Percentiles rank a stretch among this genome's conserved stretches.
Evolutionary conservation across 2,888 invertebrate species (phyloP).

Genomic region (Deilephila elpenor): DNA sequence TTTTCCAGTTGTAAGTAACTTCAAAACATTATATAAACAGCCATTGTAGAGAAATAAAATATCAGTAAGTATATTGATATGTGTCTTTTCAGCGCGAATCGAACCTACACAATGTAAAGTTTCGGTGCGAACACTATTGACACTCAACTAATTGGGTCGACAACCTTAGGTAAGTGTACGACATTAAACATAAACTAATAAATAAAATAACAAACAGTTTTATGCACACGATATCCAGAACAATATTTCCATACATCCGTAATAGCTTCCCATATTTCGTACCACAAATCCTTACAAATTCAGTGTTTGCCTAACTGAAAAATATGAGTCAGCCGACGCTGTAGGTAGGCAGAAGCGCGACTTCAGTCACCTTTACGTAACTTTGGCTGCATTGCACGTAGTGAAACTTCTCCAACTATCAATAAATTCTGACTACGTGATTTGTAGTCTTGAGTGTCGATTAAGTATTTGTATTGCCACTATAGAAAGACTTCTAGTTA

Average conservation of each 20-base stretch:
- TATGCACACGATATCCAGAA: neutral
- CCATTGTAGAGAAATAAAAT: no score
- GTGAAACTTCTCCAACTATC: slow-evolving; percentile 25
- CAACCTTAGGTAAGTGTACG: neutral
- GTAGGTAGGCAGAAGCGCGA: slow-evolving; percentile 26
- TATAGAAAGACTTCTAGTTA: neutral
- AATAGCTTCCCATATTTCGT: slow-evolving; percentile 25
- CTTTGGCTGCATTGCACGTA: slow-evolving; percentile 25
- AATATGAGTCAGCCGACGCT: slow-evolving; percentile 22
- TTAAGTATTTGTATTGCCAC: neutral
- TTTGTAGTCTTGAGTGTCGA: slow-evolving; percentile 13
- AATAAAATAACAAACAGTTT: neutral
- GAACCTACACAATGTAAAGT: neutral
- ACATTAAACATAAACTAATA: neutral
- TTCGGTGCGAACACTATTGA: neutral
- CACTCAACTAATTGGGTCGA: neutral
- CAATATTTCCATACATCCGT: neutral
- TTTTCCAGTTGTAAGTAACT: no score
- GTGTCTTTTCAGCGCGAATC: neutral
- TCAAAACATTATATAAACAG: no score
- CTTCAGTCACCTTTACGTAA: slow-evolving; percentile 22
- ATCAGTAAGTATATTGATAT: neutral
- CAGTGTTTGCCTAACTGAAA: slow-evolving; percentile 22
- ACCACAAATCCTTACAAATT: slow-evolving; percentile 32
- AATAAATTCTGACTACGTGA: slow-evolving; percentile 18